Evolutionary conservation across 2,888 invertebrate species (phyloP).

Genomic region (Plemyria rubiginata): DNA sequence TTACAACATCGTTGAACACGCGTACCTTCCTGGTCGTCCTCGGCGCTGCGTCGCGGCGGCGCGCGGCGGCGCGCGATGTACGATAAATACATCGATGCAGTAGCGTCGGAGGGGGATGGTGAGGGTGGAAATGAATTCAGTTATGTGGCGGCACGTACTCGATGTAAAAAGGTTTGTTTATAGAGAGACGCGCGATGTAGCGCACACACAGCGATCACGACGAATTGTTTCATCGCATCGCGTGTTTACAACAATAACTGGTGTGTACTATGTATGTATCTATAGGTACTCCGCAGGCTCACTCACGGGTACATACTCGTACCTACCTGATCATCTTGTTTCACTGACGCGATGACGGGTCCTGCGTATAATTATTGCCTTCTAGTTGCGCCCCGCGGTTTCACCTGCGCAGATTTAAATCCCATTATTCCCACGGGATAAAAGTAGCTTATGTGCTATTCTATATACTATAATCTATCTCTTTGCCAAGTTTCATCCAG

Average conservation of each 20-base stretch:
- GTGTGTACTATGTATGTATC: too few relatives aligned
- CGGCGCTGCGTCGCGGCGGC: not conserved
- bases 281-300: too few relatives aligned
- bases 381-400: too few relatives aligned
- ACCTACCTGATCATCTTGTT: too few relatives aligned
- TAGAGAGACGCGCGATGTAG: constrained; percentile 28
- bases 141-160: constrained; percentile 43
- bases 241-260: not conserved
- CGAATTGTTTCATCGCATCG: constrained; percentile 21
- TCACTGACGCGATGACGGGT: too few relatives aligned
- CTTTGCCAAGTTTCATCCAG: too few relatives aligned
- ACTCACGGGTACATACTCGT: too few relatives aligned
- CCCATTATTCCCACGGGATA: too few relatives aligned
- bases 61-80: constrained; percentile 15
- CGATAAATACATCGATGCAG: constrained; percentile 5
- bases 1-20: not conserved
- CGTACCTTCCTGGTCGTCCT: constrained; percentile 8
- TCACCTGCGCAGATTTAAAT: too few relatives aligned
- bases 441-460: too few relatives aligned
- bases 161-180: constrained; percentile 39
- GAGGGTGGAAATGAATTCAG: constrained; percentile 37
- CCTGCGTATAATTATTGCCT: too few relatives aligned
- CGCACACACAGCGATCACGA: constrained; percentile 24
- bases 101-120: constrained; percentile 12
- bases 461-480: too few relatives aligned